A percentile compares a stretch with the other conserved stretches of the same genome.
Evolutionary conservation across 2,797 vertebrate species (phyloP).

Genomic region (Setipinna tenuifilis): DNA sequence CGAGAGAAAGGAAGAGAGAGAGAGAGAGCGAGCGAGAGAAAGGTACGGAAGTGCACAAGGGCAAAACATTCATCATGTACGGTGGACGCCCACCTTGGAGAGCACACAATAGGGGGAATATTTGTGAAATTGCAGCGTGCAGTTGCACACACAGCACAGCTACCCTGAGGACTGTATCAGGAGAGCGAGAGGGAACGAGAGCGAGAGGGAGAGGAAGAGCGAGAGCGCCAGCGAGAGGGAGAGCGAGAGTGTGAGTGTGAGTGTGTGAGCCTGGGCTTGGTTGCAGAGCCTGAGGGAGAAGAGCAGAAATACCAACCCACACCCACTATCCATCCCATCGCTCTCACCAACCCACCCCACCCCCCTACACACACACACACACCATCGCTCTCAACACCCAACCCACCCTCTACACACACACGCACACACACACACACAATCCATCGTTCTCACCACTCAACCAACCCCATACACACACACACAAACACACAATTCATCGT

Average conservation of each 20-base stretch:
- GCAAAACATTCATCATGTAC: constrained; percentile 53
- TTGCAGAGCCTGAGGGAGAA: constrained; percentile 3
- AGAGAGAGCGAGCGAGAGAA: neutral
- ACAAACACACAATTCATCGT: no score
- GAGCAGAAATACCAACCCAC: constrained; percentile 15
- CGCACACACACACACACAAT: neutral
- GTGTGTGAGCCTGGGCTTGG: constrained; percentile 31
- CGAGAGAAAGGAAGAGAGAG: neutral
- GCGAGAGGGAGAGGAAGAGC: constrained; percentile 21
- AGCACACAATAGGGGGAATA: constrained; percentile 22
- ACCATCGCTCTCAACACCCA: neutral
- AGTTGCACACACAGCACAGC: neutral
- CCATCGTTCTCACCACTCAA: no score
- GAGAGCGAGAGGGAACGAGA: constrained; percentile 36
- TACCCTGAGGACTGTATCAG: constrained; percentile 22
- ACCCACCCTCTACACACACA: neutral
- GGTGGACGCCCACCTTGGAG: constrained; percentile 30
- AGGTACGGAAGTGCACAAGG: constrained; percentile 16
- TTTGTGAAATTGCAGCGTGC: constrained; percentile 17
- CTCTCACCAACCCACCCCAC: no score
- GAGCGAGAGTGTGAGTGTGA: neutral
- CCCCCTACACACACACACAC: neutral
- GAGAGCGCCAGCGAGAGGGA: constrained; percentile 5
- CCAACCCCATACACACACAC: no score
- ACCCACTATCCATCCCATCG: constrained; percentile 16